Conservation (phyloP, 2,113 vertebrate species). For the Plectropomus leopardus region DNA sequence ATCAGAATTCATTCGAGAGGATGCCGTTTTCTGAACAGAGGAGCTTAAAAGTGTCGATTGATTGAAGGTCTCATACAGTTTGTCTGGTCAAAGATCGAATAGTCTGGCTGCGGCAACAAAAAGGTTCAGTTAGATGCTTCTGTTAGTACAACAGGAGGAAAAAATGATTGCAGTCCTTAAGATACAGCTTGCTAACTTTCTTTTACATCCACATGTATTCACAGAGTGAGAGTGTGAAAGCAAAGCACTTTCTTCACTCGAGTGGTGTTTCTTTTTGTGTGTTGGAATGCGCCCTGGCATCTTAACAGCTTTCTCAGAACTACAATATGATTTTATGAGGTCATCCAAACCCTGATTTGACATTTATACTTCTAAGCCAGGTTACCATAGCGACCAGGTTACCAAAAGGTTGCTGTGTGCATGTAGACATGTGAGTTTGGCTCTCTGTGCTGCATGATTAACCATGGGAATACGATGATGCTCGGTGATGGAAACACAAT, state of each 20-base stretch:
- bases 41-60: background rate
- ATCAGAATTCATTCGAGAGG: constrained; percentile 18
- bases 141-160: background rate
- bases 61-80: background rate
- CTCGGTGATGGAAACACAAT: background rate
- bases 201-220: background rate
- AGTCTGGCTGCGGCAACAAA: constrained; percentile 4
- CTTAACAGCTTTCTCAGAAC: background rate
- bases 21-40: background rate
- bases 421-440: background rate
- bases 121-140: background rate
- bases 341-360: background rate
- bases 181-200: background rate
- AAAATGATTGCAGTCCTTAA: background rate
- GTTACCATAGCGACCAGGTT: background rate
- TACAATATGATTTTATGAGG: background rate
- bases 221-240: constrained; percentile 5
- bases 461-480: background rate
- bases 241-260: background rate
- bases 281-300: background rate
- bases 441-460: background rate
- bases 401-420: background rate
- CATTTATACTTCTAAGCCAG: too few relatives aligned
- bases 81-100: background rate
- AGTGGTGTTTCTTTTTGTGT: background rate